These are phyloP conservation scores for Spheniscus humboldti DNA, from an alignment of 2,797 vertebrate species.

Conservation along the genomic window DNA sequence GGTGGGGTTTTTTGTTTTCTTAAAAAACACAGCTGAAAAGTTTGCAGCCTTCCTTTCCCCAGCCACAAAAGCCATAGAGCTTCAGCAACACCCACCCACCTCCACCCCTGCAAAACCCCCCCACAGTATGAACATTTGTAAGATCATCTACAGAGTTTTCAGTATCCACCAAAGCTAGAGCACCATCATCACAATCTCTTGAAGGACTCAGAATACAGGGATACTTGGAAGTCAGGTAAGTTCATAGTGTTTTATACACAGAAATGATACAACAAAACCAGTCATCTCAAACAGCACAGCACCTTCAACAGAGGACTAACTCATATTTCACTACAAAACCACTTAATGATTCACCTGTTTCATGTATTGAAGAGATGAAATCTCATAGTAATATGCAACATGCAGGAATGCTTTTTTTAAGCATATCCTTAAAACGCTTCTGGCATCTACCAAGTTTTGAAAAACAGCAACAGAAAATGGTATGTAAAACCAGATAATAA, in stretches of 20 bases:
- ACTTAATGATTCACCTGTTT: not conserved
- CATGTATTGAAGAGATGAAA: not conserved
- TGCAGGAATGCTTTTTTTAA: not conserved
- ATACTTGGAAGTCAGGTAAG: not conserved
- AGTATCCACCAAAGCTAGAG: not conserved
- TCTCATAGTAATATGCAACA: not conserved
- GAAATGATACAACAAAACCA: not conserved
- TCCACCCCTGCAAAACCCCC: accelerated
- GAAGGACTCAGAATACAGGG: not conserved
- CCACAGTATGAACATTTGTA: not conserved
- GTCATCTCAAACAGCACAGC: not conserved
- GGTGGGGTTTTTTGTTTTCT: not conserved
- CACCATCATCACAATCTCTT: not conserved
- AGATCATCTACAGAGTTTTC: not conserved
- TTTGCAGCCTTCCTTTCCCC: not conserved
- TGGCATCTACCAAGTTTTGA: not conserved
- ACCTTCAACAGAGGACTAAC: not conserved
- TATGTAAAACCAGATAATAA: not conserved
- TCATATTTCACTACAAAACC: not conserved
- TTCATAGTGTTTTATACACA: not conserved
- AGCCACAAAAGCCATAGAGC: not conserved
- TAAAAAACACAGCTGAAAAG: not conserved
- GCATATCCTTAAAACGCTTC: not conserved
- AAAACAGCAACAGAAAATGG: not conserved
- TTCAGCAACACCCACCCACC: not conserved